Evolutionary conservation across 1,140 invertebrate species (phyloP), one percentile per base, ranked within the genome.

Genomic region (Trissolcus basalis): DNA sequence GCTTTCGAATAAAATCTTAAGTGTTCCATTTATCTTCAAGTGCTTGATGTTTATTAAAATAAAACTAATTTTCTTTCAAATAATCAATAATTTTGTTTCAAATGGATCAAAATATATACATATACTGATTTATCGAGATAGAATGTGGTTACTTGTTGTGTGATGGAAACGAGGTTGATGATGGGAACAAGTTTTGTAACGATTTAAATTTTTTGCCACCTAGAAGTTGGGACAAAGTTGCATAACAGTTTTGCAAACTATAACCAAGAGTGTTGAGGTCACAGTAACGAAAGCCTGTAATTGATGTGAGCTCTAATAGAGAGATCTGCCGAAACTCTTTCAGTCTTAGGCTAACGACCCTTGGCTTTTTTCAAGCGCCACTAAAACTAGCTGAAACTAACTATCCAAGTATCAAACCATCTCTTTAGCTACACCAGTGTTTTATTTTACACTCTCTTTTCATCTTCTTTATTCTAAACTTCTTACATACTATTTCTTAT

Each of bases 291-390:
- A 74, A 33, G 13, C 55, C 14, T 47, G 56, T 67, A 70, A 71
- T 27, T 27, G 19, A 27, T 27, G 19, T 27, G 19, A 27, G 19
- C 51, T 65, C 16, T 59, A 60, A 61, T 76, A 65, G 39, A 77
- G 54, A 72, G 63, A 72, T 27, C 19, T 27, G 41, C 59, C 53
- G 45, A 77, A 72, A 63, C 35, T 67, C 63, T 77, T 77, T 77
- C 43, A 77, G 47, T 59, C 74, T 72, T 64, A 63, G 68, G 68
- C 68, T 67, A 72, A 77, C 51, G 68, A 67, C 67, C 58, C 63
- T 59, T 12, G n/a, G 15, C 33, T 36, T 49, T 77, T 77, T 71
- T 63, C 68, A 77, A 58, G 32, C 63, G 39, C 58, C 32, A 58
- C 54, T 60, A 48, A 50, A 60, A 48, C 58, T 56, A 59, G 68